Percentiles rank a stretch among this genome's conserved stretches.
These are phyloP conservation scores for Megaustenia siamemsis DNA, from an alignment of 2,888 invertebrate genomes.

Conservation along the genomic window DNA sequence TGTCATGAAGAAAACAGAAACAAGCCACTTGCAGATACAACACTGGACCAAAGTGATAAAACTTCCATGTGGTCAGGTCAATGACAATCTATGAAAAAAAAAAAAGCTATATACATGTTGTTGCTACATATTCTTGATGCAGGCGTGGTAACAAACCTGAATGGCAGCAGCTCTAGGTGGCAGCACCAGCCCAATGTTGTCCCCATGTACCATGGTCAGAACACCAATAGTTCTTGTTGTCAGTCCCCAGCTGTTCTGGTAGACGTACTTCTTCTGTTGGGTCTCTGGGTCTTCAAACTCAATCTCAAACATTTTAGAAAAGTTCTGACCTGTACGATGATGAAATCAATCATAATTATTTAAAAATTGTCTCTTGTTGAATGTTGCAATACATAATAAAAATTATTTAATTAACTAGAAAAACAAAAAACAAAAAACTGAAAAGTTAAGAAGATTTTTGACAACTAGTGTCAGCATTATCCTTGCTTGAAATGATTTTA, in stretches of 20 bases:
- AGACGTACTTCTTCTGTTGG: constrained; percentile 87
- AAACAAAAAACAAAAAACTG: too few species aligned
- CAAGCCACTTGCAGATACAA: too few species aligned
- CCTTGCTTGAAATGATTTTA: too few species aligned
- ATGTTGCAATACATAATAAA: too few species aligned
- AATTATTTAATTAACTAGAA: too few species aligned
- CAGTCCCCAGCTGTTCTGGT: constrained; percentile 99
- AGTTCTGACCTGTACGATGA: constrained; percentile 78
- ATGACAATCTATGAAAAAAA: neutral
- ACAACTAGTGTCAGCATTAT: too few species aligned
- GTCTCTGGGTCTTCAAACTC: constrained; percentile 94
- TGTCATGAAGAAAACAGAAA: too few species aligned
- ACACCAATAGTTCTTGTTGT: constrained; percentile 97
- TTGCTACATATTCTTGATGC: neutral
- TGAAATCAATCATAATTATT: too few species aligned
- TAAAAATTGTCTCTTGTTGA: too few species aligned
- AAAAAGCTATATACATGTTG: neutral
- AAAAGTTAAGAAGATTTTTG: too few species aligned
- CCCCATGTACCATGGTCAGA: constrained; percentile 90
- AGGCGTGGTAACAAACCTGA: constrained; percentile 83
- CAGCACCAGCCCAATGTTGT: constrained; percentile 96
- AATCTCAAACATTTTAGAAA: constrained; percentile 99
- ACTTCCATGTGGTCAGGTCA: too few species aligned
- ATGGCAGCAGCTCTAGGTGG: constrained; percentile 94
- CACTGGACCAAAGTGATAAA: too few species aligned